Base-by-base conservation (phyloP, 1,140 invertebrate genomes). In the Orussus abietinus region DNA sequence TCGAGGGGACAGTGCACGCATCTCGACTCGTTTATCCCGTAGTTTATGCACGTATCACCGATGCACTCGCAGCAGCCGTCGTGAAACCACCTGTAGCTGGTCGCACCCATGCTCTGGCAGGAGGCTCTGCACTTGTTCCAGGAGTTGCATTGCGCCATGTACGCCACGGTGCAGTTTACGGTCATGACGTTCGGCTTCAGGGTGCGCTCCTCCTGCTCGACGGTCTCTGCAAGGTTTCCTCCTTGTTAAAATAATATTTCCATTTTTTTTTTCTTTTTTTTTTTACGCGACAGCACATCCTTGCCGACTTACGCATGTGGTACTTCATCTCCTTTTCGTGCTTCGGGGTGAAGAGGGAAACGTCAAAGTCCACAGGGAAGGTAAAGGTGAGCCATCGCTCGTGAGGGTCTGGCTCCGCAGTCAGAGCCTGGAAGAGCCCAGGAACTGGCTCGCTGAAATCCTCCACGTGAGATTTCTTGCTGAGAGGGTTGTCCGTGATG, bases 21-120 rank as follows among this genome's bases (percentile, higher is more conserved):
- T 74, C 80, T 77, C 56, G 81, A 91, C 57, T 93, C 88, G 58
- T 92, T 90, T 38, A 93, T 88, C 3, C 93, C 93, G 72, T 94
- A 95, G 64, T 93, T 91, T 25, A 92, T 80, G 65, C 92, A 96
- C 30, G 83, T 86, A 38, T 86, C 80, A 3, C 92, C 91, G 40
- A 96, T 80, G 69, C 93, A 96, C 66, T 96, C 88, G 69, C 93
- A 96, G 59, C 93, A 96, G 2, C 91, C 92, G 65, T 95, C 88
- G 66, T 95, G 91, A 70, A 96, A 96, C 90, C 90, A 94, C 62
- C 92, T 78, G 66, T 81, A 90, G 67, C 81, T 81, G 9, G 76
- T 72, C 5, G 83, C 82, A 15, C 85, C 85, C 80, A 85, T 86
- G 1, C 87, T 87, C 44, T 81, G 78, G 62, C 91, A 95, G 5